Evolutionary conservation across 2,797 vertebrate genomes (phyloP).

Genomic region (Mormyrus proboscirostris): DNA sequence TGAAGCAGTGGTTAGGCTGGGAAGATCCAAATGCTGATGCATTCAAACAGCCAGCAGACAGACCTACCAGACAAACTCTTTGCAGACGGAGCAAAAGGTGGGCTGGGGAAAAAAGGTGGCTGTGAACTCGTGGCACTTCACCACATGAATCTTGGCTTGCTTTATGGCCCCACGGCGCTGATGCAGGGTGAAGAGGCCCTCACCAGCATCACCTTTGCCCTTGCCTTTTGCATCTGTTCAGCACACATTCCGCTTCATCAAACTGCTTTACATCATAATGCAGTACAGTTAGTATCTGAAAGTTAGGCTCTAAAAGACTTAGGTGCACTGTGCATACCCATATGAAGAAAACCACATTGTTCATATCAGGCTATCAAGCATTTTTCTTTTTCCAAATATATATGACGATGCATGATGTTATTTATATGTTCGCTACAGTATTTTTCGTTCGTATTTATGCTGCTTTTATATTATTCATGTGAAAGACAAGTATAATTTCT

Average conservation of each 20-base stretch:
- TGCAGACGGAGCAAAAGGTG: conserved; percentile 96
- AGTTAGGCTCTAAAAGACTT: background rate
- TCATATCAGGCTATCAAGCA: background rate
- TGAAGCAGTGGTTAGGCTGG: background rate
- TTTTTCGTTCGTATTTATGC: background rate
- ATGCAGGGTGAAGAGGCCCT: conserved; percentile 75
- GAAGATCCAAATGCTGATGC: background rate
- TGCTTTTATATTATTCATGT: background rate
- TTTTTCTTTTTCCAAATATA: background rate
- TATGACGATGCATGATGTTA: background rate
- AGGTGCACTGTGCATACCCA: background rate
- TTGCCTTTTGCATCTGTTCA: conserved; percentile 66
- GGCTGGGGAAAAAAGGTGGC: conserved; percentile 97
- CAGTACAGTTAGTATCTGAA: background rate
- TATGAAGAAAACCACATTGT: background rate
- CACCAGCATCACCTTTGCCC: conserved; percentile 62
- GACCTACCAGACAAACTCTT: conserved; percentile 91
- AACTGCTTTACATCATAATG: background rate
- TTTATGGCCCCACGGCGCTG: conserved; percentile 94
- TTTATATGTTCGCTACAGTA: background rate
- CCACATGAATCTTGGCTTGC: conserved; percentile 86
- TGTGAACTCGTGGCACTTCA: conserved; percentile 91
- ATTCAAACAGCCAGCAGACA: background rate
- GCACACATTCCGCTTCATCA: background rate
- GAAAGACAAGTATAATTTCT: background rate